Percentiles rank a stretch among this genome's conserved stretches.
phyloP scores from a whole-genome alignment of 1,140 invertebrate genomes.

The Pinna nobilis region DNA sequence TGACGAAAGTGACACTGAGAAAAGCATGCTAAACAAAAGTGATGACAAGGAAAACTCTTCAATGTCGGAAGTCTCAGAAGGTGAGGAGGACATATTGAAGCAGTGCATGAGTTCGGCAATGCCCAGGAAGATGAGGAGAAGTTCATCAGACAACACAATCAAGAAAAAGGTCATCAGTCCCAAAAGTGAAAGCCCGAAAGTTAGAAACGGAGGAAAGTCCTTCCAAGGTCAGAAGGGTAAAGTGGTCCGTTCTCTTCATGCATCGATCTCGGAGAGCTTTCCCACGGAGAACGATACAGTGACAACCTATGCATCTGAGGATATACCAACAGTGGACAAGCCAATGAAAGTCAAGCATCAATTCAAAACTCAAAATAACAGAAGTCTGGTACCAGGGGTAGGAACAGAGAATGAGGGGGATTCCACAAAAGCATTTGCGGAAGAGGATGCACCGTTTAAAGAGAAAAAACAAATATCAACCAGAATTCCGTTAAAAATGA shows the following conservation, averaged over 20 bases:
- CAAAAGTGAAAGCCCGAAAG: too few species aligned
- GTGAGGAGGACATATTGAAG: conserved; percentile 72
- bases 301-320: not conserved
- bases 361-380: too few species aligned
- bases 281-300: not conserved
- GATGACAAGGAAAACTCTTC: conserved; percentile 68
- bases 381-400: not conserved
- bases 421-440: conserved; percentile 9
- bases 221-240: not conserved
- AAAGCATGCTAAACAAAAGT: conserved; percentile 15
- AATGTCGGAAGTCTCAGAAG: conserved; percentile 71
- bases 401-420: conserved; percentile 3
- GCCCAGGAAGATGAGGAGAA: conserved; percentile 67
- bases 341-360: not conserved
- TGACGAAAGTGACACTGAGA: conserved; percentile 8
- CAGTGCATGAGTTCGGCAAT: conserved; percentile 74
- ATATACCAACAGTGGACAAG: not conserved
- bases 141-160: conserved; percentile 63
- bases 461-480: conserved; percentile 16
- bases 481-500: not conserved
- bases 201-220: not conserved
- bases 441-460: conserved; percentile 11
- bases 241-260: not conserved
- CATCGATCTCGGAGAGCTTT: not conserved
- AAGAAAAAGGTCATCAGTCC: conserved; percentile 60